These are phyloP conservation scores for Micronisus gabar DNA, from an alignment of 2,113 vertebrate species.

Conservation along the genomic window DNA sequence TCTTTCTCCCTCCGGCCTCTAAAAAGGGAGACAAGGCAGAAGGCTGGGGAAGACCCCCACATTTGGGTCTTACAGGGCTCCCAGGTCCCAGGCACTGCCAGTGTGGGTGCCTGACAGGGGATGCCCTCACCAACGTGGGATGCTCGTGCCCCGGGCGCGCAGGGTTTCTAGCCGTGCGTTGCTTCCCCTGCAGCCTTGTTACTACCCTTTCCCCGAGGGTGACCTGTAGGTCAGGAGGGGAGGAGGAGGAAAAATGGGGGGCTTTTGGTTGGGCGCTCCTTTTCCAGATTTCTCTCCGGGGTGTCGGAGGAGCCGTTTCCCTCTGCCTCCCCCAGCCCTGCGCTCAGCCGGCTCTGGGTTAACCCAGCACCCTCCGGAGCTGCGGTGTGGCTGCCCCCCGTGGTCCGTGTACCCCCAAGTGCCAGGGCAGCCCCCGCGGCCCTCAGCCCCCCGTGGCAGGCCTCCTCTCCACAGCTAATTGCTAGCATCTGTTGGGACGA, in stretches of 20 bases:
- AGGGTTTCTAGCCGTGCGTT: neutral
- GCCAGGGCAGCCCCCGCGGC: accelerated
- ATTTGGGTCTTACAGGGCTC: neutral
- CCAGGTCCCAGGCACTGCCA: neutral
- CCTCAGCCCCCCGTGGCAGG: accelerated
- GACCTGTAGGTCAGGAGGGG: neutral
- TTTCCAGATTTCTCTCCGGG: neutral
- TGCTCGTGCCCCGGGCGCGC: accelerated
- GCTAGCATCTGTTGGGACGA: neutral
- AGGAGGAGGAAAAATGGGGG: neutral
- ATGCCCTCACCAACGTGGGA: neutral
- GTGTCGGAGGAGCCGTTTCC: neutral
- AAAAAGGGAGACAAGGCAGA: neutral
- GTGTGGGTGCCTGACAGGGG: neutral
- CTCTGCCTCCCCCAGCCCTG: neutral
- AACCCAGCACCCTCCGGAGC: neutral
- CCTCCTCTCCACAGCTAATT: neutral
- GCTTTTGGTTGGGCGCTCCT: neutral
- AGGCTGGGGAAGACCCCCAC: neutral
- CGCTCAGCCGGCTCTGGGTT: accelerated
- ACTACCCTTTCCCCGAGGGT: neutral
- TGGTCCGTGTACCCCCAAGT: neutral
- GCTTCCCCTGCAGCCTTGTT: accelerated
- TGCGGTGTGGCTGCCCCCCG: accelerated
- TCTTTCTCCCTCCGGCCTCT: neutral